Base-by-base conservation (phyloP, 2,888 invertebrate species). In the Xanthostigma xanthostigma region DNA sequence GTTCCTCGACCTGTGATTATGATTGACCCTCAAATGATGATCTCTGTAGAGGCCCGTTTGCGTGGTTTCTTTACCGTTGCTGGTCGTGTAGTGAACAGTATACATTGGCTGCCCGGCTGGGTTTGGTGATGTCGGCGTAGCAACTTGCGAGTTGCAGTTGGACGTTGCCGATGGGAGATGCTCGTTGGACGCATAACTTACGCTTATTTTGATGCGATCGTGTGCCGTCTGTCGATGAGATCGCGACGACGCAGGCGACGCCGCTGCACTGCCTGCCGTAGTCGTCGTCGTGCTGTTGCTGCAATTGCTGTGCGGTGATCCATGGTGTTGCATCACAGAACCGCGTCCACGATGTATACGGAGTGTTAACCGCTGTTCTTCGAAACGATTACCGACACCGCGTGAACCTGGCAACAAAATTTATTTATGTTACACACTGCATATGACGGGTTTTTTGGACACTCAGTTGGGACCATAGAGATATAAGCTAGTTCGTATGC, bases 321-420 rank as follows among this genome's bases (percentile, higher is more conserved):
- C 81, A 56, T 79, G 78, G 8, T 66, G 60, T 33, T 60, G 61
- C 41, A 68, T 67, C 34, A 73, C 71, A 3, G 81, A 83, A 0
- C 84, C 82, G 1, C 86, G 73, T 0, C 94, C 94, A 0, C 93
- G 75, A 66, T 95, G 94, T 57, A 95, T 92, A 55, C 94, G 76
- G 51, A 95, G 67, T 0, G 93, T 94, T 37, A 94, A 71, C n/a
- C 90, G 79, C 64, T 91, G 89, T 64, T 91, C 89, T 58, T 90
- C 88, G 63, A 90, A 90, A 33, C 90, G 80, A 59, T 73, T 81
- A 34, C 84, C 84, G 46, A 81, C 67, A 10, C 48, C 80, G 57
- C 76, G 74, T n/a, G 71, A 67, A 50, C 79, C 81, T 74, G 60
- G 12, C 60, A 55, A 42, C 11, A 44, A 50, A 53, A 47, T 36